A percentile compares a stretch with the other conserved stretches of the same genome.
phyloP scores from a whole-genome alignment of 2,113 vertebrate genomes.

The Bubo blakistoni region DNA sequence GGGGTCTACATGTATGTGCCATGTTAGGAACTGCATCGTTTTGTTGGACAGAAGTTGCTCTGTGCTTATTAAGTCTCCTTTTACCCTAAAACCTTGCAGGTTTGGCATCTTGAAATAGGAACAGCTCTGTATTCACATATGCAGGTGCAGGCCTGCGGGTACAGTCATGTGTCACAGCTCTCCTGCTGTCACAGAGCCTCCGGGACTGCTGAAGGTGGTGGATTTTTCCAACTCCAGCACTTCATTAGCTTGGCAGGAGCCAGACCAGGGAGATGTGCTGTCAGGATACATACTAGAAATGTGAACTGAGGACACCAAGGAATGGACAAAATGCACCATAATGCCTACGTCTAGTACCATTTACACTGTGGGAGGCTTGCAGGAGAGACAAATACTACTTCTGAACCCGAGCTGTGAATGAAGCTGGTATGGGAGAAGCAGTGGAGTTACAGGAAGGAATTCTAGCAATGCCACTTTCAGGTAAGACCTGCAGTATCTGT shows the following conservation, averaged over 20 bases:
- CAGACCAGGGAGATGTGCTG: conserved; percentile 43
- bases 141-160: not conserved
- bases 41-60: not conserved
- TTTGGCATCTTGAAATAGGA: not conserved
- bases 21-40: not conserved
- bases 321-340: conserved; percentile 69
- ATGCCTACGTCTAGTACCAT: conserved; percentile 58
- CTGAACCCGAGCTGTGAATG: conserved; percentile 61
- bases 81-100: not conserved
- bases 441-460: conserved; percentile 53
- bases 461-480: conserved; percentile 65
- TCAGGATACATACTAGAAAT: conserved; percentile 69
- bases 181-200: conserved; percentile 55
- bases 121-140: not conserved
- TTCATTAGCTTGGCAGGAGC: conserved; percentile 68
- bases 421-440: conserved; percentile 64
- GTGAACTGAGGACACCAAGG: conserved; percentile 54
- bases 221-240: conserved; percentile 71
- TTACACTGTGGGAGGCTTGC: conserved; percentile 64
- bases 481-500: conserved; percentile 10
- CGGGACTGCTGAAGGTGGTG: conserved; percentile 64
- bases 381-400: conserved; percentile 69
- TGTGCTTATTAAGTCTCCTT: not conserved
- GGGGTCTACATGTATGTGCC: not conserved
- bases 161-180: not conserved